Evolutionary conservation across 2,797 vertebrate species (phyloP).

Genomic region (Crenuchus spilurus): DNA sequence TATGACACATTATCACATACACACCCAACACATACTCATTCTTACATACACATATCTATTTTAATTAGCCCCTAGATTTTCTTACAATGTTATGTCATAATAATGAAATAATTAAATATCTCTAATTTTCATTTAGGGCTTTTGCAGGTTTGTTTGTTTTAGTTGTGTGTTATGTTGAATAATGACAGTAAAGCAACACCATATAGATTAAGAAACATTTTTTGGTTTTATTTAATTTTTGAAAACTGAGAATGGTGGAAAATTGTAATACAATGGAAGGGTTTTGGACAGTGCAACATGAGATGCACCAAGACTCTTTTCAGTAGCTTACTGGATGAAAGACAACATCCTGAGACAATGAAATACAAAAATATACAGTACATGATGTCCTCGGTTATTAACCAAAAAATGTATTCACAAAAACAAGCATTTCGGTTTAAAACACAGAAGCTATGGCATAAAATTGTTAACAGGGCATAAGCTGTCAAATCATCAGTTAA

Average conservation of each 20-base stretch:
- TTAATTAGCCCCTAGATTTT: too few relatives aligned
- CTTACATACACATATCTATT: too few relatives aligned
- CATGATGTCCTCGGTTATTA: neutral
- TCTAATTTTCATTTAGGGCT: too few relatives aligned
- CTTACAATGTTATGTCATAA: too few relatives aligned
- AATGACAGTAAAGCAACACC: too few relatives aligned
- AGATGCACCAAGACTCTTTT: neutral
- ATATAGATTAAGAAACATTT: slow-evolving; percentile 9
- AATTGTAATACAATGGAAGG: neutral
- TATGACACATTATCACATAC: too few relatives aligned
- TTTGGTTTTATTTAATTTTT: neutral
- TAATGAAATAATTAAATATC: too few relatives aligned
- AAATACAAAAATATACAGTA: slow-evolving; percentile 20
- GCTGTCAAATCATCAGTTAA: neutral
- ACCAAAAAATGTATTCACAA: neutral
- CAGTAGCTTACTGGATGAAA: slow-evolving; percentile 6
- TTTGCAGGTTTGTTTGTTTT: too few relatives aligned
- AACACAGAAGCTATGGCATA: neutral
- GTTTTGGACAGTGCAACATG: neutral
- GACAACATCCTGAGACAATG: slow-evolving; percentile 26
- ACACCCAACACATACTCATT: too few relatives aligned
- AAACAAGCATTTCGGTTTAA: neutral
- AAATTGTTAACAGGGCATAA: neutral
- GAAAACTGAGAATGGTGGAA: neutral
- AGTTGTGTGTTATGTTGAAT: too few relatives aligned